A percentile compares a stretch with the other conserved stretches of the same genome.
phyloP scores from a whole-genome alignment of 2,888 invertebrate genomes.

The Nephrotoma flavescens region DNA sequence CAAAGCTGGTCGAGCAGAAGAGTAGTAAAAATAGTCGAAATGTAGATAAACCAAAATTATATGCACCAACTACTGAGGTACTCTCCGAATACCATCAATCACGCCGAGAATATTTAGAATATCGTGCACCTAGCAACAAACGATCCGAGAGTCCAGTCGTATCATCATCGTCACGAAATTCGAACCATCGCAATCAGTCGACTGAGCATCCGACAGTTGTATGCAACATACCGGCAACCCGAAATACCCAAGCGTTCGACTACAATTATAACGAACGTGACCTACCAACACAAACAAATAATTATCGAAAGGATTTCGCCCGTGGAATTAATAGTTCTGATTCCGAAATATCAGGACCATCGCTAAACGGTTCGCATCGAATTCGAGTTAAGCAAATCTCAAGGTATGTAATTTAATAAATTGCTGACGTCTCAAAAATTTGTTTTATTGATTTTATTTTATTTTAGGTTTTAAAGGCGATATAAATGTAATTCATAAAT shows the following conservation, averaged over 20 bases:
- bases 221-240: slow-evolving; percentile 8
- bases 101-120: slow-evolving; percentile 12
- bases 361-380: not conserved
- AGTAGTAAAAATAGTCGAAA: slow-evolving; percentile 4
- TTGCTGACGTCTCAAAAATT: not conserved
- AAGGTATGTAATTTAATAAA: not conserved
- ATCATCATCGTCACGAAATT: not conserved
- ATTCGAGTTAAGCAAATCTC: not conserved
- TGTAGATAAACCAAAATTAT: not conserved
- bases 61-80: slow-evolving; percentile 8
- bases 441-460: not conserved
- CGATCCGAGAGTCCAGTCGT: not conserved
- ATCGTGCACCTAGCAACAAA: slow-evolving; percentile 6
- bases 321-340: slow-evolving; percentile 45
- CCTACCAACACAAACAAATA: slow-evolving; percentile 31
- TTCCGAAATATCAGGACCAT: slow-evolving; percentile 33
- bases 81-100: slow-evolving; percentile 11
- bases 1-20: slow-evolving; percentile 8
- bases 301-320: slow-evolving; percentile 60
- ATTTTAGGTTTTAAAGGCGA: not conserved
- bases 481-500: not conserved
- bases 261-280: not conserved
- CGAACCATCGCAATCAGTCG: not conserved
- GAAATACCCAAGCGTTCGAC: slow-evolving; percentile 1
- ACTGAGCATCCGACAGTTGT: slow-evolving; percentile 8